These are phyloP conservation scores for Cossypha heuglini DNA, from an alignment of 2,797 vertebrate genomes.

Conservation along the genomic window DNA sequence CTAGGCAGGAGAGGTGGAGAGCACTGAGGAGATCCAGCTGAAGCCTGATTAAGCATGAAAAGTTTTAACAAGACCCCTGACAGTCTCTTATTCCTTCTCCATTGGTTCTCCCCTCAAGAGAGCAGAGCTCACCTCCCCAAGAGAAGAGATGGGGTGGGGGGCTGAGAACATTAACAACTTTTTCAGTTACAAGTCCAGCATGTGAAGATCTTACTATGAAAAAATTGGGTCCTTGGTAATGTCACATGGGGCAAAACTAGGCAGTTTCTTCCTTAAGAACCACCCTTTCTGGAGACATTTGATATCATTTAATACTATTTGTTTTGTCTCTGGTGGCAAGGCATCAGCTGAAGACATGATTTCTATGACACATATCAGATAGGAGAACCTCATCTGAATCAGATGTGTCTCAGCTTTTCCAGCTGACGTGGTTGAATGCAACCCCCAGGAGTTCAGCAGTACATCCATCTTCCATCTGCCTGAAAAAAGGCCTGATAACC, in stretches of 20 bases:
- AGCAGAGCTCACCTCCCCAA: rapidly evolving
- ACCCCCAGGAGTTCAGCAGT: neutral
- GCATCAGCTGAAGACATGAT: neutral
- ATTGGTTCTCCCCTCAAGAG: neutral
- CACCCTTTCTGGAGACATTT: neutral
- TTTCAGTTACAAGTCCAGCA: neutral
- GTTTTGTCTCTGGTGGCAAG: neutral
- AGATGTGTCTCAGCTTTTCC: neutral
- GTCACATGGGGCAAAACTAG: neutral
- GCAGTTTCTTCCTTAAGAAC: neutral
- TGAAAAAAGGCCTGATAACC: neutral
- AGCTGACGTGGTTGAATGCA: neutral
- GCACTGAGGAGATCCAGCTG: neutral
- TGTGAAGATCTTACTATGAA: neutral
- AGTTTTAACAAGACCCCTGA: neutral
- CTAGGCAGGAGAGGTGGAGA: neutral
- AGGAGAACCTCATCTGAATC: neutral
- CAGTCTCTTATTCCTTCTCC: neutral
- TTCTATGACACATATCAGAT: neutral
- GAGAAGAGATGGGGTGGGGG: rapidly evolving
- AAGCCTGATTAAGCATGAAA: neutral
- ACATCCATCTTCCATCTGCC: neutral
- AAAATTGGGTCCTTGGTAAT: neutral
- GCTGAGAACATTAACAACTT: neutral
- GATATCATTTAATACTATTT: neutral